A percentile compares a stretch with the other conserved stretches of the same genome.
phyloP scores from a whole-genome alignment of 2,113 vertebrate species.

The Mustela nigripes region DNA sequence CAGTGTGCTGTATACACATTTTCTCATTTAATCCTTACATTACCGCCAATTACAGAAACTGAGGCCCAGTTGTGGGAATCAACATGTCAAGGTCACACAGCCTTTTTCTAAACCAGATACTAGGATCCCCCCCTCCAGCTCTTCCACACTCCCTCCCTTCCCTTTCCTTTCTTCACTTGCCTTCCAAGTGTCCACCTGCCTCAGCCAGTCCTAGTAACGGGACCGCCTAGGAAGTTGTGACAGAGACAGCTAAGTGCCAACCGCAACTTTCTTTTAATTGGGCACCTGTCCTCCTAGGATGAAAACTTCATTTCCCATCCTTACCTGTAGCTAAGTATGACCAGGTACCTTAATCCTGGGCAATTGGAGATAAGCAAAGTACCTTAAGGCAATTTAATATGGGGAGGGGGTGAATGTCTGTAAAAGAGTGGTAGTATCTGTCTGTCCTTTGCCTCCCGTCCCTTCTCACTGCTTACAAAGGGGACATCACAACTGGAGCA shows the following conservation, averaged over 20 bases:
- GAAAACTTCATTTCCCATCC: constrained; percentile 18
- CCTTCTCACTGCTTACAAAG: background rate
- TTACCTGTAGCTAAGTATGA: background rate
- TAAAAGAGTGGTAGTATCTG: background rate
- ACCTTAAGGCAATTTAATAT: background rate
- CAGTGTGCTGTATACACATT: background rate
- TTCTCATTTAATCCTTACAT: background rate
- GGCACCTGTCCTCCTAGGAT: background rate
- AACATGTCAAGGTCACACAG: background rate
- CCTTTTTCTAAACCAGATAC: background rate
- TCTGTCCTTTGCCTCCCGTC: background rate
- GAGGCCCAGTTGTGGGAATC: background rate
- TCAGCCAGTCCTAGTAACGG: background rate
- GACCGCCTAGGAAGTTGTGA: background rate
- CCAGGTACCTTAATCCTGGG: background rate
- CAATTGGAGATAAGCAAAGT: background rate
- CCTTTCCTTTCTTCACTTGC: background rate
- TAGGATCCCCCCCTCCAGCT: background rate
- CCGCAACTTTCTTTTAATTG: background rate
- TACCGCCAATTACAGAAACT: background rate
- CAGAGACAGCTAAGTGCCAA: background rate
- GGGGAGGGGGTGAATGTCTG: no score
- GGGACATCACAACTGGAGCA: background rate
- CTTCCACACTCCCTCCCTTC: background rate
- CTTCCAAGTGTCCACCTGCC: background rate